These are phyloP conservation scores for Dendropsophus ebraccatus DNA, from an alignment of 2,113 vertebrate species.

Conservation along the genomic window DNA sequence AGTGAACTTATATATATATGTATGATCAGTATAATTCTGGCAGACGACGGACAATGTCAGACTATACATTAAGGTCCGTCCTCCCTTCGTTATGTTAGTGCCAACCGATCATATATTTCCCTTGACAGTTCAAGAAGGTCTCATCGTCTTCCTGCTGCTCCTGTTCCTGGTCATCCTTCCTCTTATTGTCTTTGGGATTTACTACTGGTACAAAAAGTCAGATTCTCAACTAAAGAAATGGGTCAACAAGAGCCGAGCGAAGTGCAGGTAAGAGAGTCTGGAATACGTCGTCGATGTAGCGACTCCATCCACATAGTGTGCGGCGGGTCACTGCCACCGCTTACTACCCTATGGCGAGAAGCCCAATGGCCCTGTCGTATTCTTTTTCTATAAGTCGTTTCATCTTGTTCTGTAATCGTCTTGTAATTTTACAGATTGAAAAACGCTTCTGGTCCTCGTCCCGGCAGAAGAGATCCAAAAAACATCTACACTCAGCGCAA, in stretches of 20 bases:
- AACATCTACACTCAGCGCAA: background rate
- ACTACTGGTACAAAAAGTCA: constrained; percentile 80
- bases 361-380: too few relatives aligned
- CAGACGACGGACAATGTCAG: background rate
- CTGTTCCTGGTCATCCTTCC: constrained; percentile 83
- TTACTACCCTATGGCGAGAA: background rate
- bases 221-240: constrained; percentile 74
- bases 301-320: background rate
- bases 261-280: constrained; percentile 62
- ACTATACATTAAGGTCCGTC: background rate
- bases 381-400: too few relatives aligned
- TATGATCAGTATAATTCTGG: background rate
- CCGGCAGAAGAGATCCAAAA: background rate
- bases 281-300: background rate
- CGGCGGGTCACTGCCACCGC: background rate
- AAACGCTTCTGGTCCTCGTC: background rate
- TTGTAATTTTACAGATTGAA: constrained; percentile 26
- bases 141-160: constrained; percentile 75
- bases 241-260: constrained; percentile 70
- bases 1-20: background rate
- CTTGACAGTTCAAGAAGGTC: constrained; percentile 72
- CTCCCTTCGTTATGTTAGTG: fast-evolving
- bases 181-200: constrained; percentile 70
- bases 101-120: background rate
- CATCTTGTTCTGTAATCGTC: too few relatives aligned